Base-by-base conservation (phyloP, 2,113 vertebrate genomes). In the Hippocampus guttulatus region DNA sequence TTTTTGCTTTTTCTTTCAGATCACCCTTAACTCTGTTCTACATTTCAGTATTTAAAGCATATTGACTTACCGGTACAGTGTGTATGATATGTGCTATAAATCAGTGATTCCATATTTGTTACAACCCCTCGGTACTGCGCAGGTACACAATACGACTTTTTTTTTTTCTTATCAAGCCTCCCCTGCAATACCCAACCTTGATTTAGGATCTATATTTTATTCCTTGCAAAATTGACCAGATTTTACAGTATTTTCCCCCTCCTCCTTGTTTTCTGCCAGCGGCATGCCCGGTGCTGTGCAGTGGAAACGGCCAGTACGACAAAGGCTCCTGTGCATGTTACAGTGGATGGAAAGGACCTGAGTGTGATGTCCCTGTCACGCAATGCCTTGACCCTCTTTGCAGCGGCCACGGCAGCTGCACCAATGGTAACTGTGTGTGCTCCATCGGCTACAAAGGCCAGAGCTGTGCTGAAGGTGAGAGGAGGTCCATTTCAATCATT, bases 281-380 rank as follows among this genome's bases (percentile, higher is more conserved):
- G 69, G 96, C 97, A 23, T 99, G 97, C 87, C 97, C 97, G 0
- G 97, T 98, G 64, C 92, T 98, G 67, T 99, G 97, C 91, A 98
- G 97, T 54, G 97, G 97, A 76, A 98, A 98, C 5, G 97, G 97
- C 74, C 96, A 99, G 8, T 99, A 99, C 84, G 95, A 97, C 55
- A 98, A 98, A 87, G 97, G 97, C 77, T 94, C 94, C 7, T 99
- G 97, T 84, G 91, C 96, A 68, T 99, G 97, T 90, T 98, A 97
- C 94, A 98, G 96, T 41, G 97, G 97, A 85, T 98, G 97, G 96
- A 98, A 99, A 86, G 97, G 97, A 0, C 93, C 96, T 0, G 97
- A 99, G 67, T 99, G 97, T 0, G 96, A 98, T 1, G 94, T 99
- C 43, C 95, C 97, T 62, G 71, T 89, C 89, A 96, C 92, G 64